Base-by-base conservation (phyloP, 2,888 invertebrate genomes). In the Plagodis dolabraria region DNA sequence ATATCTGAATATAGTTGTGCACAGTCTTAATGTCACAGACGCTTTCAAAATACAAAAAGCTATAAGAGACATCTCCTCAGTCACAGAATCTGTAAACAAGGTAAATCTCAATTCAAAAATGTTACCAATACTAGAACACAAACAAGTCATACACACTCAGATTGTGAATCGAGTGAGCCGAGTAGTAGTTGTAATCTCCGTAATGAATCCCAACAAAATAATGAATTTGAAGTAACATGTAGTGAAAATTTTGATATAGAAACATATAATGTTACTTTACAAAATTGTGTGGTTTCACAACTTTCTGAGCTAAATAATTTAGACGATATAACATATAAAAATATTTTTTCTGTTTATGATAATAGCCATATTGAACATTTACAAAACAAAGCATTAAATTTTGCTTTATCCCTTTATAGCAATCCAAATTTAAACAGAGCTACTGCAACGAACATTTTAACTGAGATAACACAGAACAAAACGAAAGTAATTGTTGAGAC, bases 371-470 rank as follows among this genome's bases (percentile, higher is more conserved):
- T 40, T 9, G 10, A 40, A 40, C 9, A 40, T 40, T 40, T 40
- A 10, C 40, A 40, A 40, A 10, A 40, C 10, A 9, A 7, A 40
- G 40, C 40, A 40, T 9, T 10, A 40, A 10, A 10, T 40, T 40
- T 40, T 40, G 40, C 40, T 40, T 40, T 40, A 40, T 40, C 40
- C 10, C 40, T 40, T 40, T 40, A 40, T 40, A 40, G 40, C 40
- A 40, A 40, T 10, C 40, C 40, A 40, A 40, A 40, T 10, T 40
- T 40, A 40, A 40, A 40, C 10, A 40, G 40, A 40, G 40, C 40
- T 40, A 40, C 40, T 5, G 40, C 40, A 9, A 9, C 7, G 9
- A 40, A 40, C 10, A 40, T 40, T 40, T 40, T 40, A 40, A 7
- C 10, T 40, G 40, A 40, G 9, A 10, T 40, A 9, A 40, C 40